phyloP scores from a whole-genome alignment of 2,888 invertebrate genomes.

The Melanostoma scalare region DNA sequence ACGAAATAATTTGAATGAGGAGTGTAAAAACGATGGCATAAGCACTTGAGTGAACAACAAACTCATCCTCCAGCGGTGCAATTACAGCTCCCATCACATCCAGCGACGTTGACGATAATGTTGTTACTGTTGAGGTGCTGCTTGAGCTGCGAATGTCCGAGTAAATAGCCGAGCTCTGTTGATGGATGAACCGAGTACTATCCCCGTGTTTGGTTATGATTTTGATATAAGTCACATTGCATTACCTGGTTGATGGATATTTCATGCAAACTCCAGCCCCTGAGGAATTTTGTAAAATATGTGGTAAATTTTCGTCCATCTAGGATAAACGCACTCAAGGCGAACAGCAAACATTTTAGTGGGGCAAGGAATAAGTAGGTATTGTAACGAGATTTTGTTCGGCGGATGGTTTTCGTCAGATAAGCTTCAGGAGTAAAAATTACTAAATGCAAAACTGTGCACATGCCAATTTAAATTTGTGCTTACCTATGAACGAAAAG shows the following conservation, averaged over 20 bases:
- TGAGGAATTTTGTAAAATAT: constrained; percentile 82
- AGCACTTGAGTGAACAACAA: constrained; percentile 76
- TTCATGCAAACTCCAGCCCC: constrained; percentile 83
- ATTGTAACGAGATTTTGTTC: constrained; percentile 88
- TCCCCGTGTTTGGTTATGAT: neutral
- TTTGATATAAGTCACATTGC: constrained; percentile 20
- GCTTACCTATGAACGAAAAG: constrained; percentile 77
- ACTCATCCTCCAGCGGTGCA: constrained; percentile 60
- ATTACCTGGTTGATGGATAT: constrained; percentile 84
- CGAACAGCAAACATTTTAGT: constrained; percentile 90
- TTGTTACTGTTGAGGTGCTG: constrained; percentile 40
- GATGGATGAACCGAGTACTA: neutral
- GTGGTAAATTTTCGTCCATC: constrained; percentile 77
- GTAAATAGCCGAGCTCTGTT: constrained; percentile 52
- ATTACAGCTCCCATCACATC: neutral
- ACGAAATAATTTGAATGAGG: constrained; percentile 86
- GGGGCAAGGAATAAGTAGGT: constrained; percentile 88
- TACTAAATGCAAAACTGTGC: constrained; percentile 18
- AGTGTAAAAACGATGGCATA: constrained; percentile 84
- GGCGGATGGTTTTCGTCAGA: constrained; percentile 80
- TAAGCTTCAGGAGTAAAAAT: constrained; percentile 74
- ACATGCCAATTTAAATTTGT: neutral
- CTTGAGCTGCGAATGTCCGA: constrained; percentile 34
- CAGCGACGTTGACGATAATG: neutral
- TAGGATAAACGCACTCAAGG: constrained; percentile 85